Evolutionary conservation across 1,140 invertebrate species (phyloP).

Genomic region (Drosophila neocordata): DNA sequence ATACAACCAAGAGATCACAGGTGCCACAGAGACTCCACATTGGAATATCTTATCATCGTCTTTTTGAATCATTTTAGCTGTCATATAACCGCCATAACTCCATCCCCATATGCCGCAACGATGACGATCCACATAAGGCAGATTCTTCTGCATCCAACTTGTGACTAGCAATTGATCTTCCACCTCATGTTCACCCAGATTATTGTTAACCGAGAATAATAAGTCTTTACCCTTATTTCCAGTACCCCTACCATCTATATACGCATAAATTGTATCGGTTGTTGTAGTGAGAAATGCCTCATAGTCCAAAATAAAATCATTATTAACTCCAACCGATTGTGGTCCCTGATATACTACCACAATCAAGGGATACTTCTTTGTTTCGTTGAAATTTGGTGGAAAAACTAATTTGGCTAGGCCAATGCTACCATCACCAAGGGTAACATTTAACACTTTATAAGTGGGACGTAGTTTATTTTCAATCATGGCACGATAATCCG

Average conservation of each 20-base stretch:
- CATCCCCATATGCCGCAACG: conserved; percentile 94
- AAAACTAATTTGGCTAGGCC: conserved; percentile 89
- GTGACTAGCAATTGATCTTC: conserved; percentile 91
- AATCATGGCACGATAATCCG: conserved; percentile 84
- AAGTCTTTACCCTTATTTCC: conserved; percentile 90
- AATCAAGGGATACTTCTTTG: conserved; percentile 91
- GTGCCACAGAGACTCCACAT: conserved; percentile 95
- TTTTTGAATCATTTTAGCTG: conserved; percentile 89
- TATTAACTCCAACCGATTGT: conserved; percentile 90
- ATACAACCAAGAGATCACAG: conserved; percentile 96
- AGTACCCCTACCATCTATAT: conserved; percentile 92
- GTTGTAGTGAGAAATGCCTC: conserved; percentile 89
- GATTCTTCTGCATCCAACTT: conserved; percentile 83
- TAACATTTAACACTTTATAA: conserved; percentile 87
- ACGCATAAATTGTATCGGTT: conserved; percentile 89
- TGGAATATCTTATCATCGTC: conserved; percentile 88
- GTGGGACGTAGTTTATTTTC: conserved; percentile 85
- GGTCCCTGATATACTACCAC: conserved; percentile 96
- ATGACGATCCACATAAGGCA: conserved; percentile 70
- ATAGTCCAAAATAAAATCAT: conserved; percentile 88
- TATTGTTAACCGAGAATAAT: conserved; percentile 88
- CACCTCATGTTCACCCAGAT: conserved; percentile 91
- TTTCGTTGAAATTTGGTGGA: conserved; percentile 88
- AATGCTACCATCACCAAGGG: conserved; percentile 86
- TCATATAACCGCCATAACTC: conserved; percentile 91